Evolutionary conservation across 2,888 invertebrate genomes (phyloP), one percentile per base, ranked within the genome.

Genomic region (Folsomia candida): DNA sequence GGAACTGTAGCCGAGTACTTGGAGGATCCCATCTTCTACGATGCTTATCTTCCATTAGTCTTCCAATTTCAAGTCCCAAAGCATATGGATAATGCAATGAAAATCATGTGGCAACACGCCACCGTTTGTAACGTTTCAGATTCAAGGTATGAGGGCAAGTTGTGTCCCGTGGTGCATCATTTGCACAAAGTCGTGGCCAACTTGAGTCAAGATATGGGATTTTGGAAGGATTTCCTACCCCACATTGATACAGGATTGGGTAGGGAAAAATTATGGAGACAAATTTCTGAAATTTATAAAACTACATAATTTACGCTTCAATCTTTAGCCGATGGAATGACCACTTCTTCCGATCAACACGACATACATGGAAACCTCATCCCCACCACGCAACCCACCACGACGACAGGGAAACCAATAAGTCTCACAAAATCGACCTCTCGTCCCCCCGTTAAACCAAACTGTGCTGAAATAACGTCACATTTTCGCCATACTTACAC

Each of bases 101-200:
- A 64, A 26, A 51, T 76, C 1, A 60, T 72, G 1, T 76, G 74
- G 71, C 68, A 72, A 20, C 62, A 74, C 2, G 74, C 58, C 20
- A 26, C 67, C 18, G 57, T 47, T 2, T 74, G 74, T 29, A 70
- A 70, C 20, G 27, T 14, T 24, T 67, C 67, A 20, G 70, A 70
- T 26, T 67, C 67, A 22, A 51, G 67, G 0, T 67, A 67, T 14
- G 70, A 70, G 6, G 74, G 71, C n/a, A 74, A 76, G 58, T n/a
- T 76, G 1, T 76, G 76, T 51, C 76, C 76, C 18, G 71, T 74
- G n/a, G 74, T 74, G 0, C 71, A 67, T 58, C 76, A 74, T 64
- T 64, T 76, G 14, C 72, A 71, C 29, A 66, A 74, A 68, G 60
- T 76, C n/a, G 70, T 73, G 22, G 65, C 66, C n/a, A 76, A 73